Evolutionary conservation across 2,113 vertebrate genomes (phyloP).

Genomic region (Sarotherodon lohbergeri): DNA sequence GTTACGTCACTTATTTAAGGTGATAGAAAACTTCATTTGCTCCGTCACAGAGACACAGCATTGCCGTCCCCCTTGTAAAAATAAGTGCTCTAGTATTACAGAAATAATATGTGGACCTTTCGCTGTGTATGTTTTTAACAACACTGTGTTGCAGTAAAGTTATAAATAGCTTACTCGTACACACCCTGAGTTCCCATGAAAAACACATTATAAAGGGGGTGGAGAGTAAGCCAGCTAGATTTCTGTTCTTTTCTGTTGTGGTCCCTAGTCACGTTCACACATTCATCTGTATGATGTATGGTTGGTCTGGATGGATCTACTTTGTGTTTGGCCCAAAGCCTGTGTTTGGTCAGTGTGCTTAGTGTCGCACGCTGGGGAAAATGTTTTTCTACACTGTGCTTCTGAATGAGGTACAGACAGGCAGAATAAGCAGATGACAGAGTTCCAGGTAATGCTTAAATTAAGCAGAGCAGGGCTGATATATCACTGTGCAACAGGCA

Average conservation of each 20-base stretch:
- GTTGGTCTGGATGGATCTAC: slow-evolving; percentile 20
- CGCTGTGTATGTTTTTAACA: neutral
- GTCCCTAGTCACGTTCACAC: neutral
- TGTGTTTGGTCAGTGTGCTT: neutral
- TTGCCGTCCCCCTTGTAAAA: neutral
- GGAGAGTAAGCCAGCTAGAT: neutral
- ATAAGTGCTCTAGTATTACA: neutral
- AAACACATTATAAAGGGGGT: neutral
- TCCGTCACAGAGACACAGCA: neutral
- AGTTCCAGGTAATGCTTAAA: neutral
- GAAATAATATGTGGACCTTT: neutral
- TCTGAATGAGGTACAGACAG: neutral
- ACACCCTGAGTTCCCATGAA: neutral
- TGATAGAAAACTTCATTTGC: neutral
- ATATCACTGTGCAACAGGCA: neutral
- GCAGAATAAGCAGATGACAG: neutral
- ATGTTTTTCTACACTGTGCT: neutral
- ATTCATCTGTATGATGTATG: neutral
- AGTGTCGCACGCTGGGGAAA: neutral
- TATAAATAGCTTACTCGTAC: neutral
- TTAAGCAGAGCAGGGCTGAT: neutral
- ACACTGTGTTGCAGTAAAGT: neutral
- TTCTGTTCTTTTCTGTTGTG: neutral
- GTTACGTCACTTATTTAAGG: neutral
- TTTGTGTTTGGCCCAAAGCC: slow-evolving; percentile 9